Evolutionary conservation across 1,140 invertebrate genomes (phyloP), one percentile per base, ranked within the genome.

Genomic region (Nephotettix cincticeps): DNA sequence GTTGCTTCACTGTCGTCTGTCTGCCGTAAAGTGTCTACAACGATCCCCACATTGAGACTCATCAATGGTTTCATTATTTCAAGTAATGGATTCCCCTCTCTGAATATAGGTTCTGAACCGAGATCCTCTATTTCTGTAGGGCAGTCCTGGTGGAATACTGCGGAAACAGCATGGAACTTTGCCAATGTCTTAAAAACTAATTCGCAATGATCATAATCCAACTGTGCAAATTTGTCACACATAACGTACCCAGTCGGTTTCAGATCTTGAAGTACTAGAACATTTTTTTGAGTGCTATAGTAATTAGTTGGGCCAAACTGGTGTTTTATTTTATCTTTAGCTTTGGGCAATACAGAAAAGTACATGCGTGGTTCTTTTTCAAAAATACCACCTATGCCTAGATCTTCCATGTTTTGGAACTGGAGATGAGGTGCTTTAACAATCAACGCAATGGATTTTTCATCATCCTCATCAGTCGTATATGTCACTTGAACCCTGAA

Each of bases 201-300:
- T n/a, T 51, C 21, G n/a, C 61, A 32, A 36, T 64, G 61, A 17
- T 13, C 61, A n/a, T 25, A 36, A 32, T 64, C 61, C n/a, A 64
- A 36, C 29, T 64, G 61, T 64, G 29, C 32, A 11, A 64, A 30
- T 19, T 32, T 28, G 17, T 64, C 61, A 28, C 28, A 32, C 61
- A 64, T 64, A 4, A 64, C 21, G 28, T 64, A 32, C 3, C 61
- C 61, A 30, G 19, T 9, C 32, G 29, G 27, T 19, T 64, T 64
- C 61, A 64, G n/a, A 36, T 64, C 61, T 32, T 64, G 2, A n/a
- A 64, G 23, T 29, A 64, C 30, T 17, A 64, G 4, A 13, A 17
- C 47, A 51, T n/a, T 21, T 51, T 51, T 51, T 51, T 19, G 14
- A 11, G 47, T 4, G n/a, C 47, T 19, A n/a, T 51, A 21, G 19